phyloP scores from a whole-genome alignment of 2,113 vertebrate genomes.

The Tragelaphus imberbis region DNA sequence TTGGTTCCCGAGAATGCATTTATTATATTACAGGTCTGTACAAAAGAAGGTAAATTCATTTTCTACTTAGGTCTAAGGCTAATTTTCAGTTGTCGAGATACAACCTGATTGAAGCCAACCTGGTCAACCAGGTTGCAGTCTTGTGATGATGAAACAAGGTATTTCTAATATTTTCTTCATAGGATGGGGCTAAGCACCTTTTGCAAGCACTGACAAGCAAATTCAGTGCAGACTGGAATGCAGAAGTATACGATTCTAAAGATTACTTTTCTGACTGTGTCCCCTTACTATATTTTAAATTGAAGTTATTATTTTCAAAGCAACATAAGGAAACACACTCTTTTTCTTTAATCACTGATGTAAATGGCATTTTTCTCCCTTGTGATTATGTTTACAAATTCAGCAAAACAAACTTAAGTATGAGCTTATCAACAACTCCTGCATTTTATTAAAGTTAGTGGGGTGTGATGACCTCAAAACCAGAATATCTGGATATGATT shows the following conservation, averaged over 20 bases:
- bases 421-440: not conserved
- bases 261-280: not conserved
- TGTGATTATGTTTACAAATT: constrained; percentile 2
- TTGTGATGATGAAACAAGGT: not conserved
- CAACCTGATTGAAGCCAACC: not conserved
- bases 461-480: not conserved
- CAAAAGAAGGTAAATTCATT: not conserved
- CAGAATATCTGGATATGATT: not conserved
- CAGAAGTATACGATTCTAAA: not conserved
- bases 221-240: not conserved
- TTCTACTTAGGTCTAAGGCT: not conserved
- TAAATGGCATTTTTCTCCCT: not conserved
- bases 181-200: not conserved
- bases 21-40: not conserved
- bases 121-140: not conserved
- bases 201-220: not conserved
- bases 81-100: not conserved
- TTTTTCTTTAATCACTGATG: not conserved
- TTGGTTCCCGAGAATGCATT: not conserved
- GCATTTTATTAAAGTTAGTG: constrained; percentile 9
- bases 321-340: not conserved
- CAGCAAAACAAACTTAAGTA: not conserved
- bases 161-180: not conserved
- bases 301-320: constrained; percentile 11
- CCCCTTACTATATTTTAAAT: not conserved